phyloP scores from a whole-genome alignment of 2,888 invertebrate species.

The Galerucella calmariensis region DNA sequence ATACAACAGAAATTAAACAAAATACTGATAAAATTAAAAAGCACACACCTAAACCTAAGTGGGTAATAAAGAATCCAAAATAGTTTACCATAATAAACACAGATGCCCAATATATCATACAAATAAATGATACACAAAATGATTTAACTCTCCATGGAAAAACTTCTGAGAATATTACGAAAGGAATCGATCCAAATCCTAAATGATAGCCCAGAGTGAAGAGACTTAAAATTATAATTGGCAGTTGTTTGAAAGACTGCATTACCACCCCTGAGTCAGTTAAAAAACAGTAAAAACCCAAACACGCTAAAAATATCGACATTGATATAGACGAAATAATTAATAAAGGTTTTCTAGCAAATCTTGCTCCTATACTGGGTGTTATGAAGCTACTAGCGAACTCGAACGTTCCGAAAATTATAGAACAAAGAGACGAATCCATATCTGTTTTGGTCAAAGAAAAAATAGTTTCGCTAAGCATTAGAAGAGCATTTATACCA shows the following conservation, averaged over 20 bases:
- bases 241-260: conserved; percentile 72
- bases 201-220: conserved; percentile 78
- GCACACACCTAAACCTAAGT: conserved; percentile 46
- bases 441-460: conserved; percentile 71
- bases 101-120: conserved; percentile 26
- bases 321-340: conserved; percentile 77
- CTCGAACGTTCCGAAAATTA: conserved; percentile 82
- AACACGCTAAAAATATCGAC: conserved; percentile 61
- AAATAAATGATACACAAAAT: conserved; percentile 66
- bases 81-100: conserved; percentile 50
- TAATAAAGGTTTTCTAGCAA: conserved; percentile 79
- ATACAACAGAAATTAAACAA: conserved; percentile 44
- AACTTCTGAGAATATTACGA: conserved; percentile 85
- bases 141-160: conserved; percentile 76
- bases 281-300: conserved; percentile 64
- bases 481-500: conserved; percentile 83
- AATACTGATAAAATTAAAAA: conserved; percentile 50
- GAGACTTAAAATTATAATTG: conserved; percentile 74
- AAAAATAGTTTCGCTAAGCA: conserved; percentile 81
- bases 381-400: conserved; percentile 79
- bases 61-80: conserved; percentile 44
- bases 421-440: conserved; percentile 74
- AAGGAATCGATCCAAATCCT: conserved; percentile 80
- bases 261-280: conserved; percentile 12
- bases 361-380: conserved; percentile 79